Conservation (phyloP, 2,113 vertebrate genomes). For the Procapra przewalskii region DNA sequence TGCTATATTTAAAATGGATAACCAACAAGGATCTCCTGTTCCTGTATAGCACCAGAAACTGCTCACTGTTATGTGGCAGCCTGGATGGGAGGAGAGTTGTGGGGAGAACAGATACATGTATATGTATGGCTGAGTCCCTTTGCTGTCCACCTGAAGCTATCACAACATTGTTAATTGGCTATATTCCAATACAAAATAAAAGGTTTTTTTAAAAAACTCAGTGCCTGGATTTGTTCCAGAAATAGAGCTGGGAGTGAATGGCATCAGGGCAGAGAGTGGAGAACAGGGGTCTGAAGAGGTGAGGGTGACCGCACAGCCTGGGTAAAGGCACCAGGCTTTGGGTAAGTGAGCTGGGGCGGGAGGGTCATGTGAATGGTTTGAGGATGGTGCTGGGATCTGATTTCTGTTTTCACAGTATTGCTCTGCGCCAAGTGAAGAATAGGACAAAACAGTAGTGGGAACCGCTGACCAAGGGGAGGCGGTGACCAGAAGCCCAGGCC, state of each 20-base stretch:
- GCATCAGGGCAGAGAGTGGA: too few species aligned
- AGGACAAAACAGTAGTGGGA: not conserved
- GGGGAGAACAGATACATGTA: not conserved
- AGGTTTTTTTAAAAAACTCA: not conserved
- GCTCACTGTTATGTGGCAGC: not conserved
- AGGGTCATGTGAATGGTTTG: not conserved
- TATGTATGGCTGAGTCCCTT: not conserved
- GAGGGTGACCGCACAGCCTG: rapidly evolving
- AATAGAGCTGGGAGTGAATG: not conserved
- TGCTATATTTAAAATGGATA: not conserved
- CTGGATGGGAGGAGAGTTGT: not conserved
- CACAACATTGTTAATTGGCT: not conserved
- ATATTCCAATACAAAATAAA: not conserved
- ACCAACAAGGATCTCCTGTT: not conserved
- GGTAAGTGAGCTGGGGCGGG: not conserved
- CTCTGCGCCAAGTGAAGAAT: rapidly evolving
- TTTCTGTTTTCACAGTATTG: not conserved
- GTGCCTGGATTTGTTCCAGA: not conserved
- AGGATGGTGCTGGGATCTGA: not conserved
- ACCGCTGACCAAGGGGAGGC: not conserved
- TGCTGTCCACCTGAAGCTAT: not conserved
- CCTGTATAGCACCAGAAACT: not conserved
- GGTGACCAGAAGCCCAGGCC: not conserved
- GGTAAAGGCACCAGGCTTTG: not conserved
- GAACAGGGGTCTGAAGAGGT: too few species aligned